phyloP scores from a whole-genome alignment of 2,113 vertebrate species.

The Acanthochromis polyacanthus region DNA sequence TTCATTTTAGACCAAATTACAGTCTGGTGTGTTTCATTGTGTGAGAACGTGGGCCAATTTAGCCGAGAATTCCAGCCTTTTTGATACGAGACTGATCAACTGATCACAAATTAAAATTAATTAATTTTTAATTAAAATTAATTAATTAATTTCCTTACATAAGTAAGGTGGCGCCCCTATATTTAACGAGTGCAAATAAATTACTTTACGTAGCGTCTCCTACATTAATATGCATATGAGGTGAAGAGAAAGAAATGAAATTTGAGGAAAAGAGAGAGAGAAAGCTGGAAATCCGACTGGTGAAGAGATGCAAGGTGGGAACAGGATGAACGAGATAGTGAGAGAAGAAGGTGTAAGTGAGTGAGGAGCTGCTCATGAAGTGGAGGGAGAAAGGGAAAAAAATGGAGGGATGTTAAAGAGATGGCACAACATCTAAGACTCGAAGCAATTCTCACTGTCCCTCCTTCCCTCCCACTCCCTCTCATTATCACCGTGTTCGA shows the following conservation, averaged over 20 bases:
- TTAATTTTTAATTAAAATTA: no score
- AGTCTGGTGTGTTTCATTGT: no score
- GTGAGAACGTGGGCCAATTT: no score
- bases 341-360: constrained; percentile 24
- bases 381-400: constrained; percentile 18
- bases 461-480: constrained; percentile 64
- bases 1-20: no score
- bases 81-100: no score
- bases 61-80: no score
- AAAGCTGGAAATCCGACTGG: constrained; percentile 13
- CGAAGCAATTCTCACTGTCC: constrained; percentile 55
- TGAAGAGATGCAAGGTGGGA: constrained; percentile 43
- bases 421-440: constrained; percentile 69
- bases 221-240: constrained; percentile 10
- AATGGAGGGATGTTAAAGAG: constrained; percentile 60
- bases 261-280: background rate
- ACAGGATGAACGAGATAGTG: constrained; percentile 45
- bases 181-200: no score
- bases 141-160: no score
- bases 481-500: constrained; percentile 65
- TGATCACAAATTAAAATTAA: no score
- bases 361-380: constrained; percentile 31
- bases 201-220: no score
- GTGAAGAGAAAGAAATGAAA: constrained; percentile 4
- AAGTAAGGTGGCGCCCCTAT: no score